Conservation (phyloP, 2,888 invertebrate genomes). For the Drosophila sordidapex region DNA sequence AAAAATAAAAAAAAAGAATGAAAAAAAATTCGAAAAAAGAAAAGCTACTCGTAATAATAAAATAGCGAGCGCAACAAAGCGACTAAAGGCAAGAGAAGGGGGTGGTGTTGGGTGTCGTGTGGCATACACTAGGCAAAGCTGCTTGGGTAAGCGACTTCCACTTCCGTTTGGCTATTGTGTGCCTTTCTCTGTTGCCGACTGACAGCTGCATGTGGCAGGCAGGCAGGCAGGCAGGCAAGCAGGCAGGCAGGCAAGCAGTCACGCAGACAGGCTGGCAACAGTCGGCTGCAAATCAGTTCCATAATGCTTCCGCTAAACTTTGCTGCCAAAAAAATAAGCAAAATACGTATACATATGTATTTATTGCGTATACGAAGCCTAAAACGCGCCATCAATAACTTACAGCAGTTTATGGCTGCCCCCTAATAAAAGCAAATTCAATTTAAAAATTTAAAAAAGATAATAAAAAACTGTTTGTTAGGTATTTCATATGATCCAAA, state of each 20-base stretch:
- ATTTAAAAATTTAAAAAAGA: conserved; percentile 40
- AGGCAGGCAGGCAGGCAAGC: conserved; percentile 4
- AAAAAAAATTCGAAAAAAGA: conserved; percentile 6
- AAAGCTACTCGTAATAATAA: conserved; percentile 45
- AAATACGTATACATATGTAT: conserved; percentile 12
- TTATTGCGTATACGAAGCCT: conserved; percentile 69
- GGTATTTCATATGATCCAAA: background rate
- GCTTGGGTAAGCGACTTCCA: conserved; percentile 62
- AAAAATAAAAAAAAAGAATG: background rate
- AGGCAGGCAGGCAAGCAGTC: background rate
- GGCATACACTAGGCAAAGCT: conserved; percentile 27
- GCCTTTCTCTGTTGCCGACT: conserved; percentile 25
- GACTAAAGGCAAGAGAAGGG: background rate
- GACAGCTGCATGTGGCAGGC: conserved; percentile 76
- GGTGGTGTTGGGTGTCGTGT: background rate
- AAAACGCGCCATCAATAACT: conserved; percentile 64
- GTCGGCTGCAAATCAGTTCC: conserved; percentile 56
- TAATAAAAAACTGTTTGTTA: background rate
- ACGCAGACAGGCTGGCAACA: conserved; percentile 5
- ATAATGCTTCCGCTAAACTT: conserved; percentile 61
- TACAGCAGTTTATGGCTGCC: conserved; percentile 46
- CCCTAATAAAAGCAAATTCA: conserved; percentile 50
- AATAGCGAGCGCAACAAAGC: conserved; percentile 43
- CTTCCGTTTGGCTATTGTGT: conserved; percentile 60
- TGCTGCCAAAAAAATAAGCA: conserved; percentile 12